These are phyloP conservation scores for Hybognathus amarus DNA, from an alignment of 2,797 vertebrate species.

Conservation along the genomic window DNA sequence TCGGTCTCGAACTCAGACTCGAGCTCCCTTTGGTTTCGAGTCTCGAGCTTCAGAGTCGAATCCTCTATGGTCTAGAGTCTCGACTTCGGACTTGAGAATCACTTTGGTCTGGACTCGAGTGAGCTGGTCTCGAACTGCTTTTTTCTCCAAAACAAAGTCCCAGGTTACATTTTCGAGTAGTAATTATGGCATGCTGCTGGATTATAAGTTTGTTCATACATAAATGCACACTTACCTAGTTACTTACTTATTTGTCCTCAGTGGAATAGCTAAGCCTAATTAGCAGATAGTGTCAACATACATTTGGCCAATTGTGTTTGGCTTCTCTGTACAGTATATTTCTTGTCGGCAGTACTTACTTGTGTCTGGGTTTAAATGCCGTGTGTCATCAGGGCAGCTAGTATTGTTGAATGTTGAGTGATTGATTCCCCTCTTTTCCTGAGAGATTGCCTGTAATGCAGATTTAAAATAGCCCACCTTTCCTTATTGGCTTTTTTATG, in stretches of 20 bases:
- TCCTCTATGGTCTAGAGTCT: no score
- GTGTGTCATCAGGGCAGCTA: conserved; percentile 43
- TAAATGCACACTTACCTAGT: no score
- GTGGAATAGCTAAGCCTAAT: conserved; percentile 14
- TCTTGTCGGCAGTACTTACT: conserved; percentile 8
- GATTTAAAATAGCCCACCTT: conserved; percentile 50
- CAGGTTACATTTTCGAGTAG: neutral
- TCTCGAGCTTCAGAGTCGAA: no score
- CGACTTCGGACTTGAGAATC: no score
- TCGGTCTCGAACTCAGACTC: no score
- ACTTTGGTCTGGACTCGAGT: no score
- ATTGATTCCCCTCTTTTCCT: conserved; percentile 51
- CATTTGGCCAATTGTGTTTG: neutral
- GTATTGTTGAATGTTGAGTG: conserved; percentile 40
- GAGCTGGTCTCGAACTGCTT: no score
- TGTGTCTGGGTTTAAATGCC: conserved; percentile 43
- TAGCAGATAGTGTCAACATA: neutral
- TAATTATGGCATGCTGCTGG: neutral
- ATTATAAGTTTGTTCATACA: neutral
- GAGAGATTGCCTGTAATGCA: conserved; percentile 35
- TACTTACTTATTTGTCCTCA: neutral
- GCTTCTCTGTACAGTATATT: neutral
- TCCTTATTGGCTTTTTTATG: conserved; percentile 39
- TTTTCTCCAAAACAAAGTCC: fast-evolving
- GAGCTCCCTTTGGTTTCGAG: no score